Base-by-base conservation (phyloP, 1,140 invertebrate genomes). In the Harpegnathos saltator region DNA sequence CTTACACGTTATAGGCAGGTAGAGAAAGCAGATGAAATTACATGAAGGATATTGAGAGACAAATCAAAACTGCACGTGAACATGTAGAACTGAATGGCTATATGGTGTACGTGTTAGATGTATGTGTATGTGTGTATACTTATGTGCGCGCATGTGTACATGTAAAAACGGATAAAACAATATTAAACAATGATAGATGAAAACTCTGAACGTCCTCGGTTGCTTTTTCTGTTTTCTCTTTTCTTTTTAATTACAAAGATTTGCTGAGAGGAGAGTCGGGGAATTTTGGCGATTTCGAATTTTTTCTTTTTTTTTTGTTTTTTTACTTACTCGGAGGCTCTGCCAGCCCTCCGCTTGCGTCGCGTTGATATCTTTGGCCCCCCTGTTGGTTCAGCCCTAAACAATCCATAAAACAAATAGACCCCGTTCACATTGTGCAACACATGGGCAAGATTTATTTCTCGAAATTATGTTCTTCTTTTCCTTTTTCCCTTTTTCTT, bases 351-450 rank as follows among this genome's bases (percentile, higher is more conserved):
- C 93, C 94, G 93, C 93, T 94, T 94, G 91, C 94, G 93, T 92
- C 93, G 92, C 89, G 92, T 91, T 90, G 93, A 94, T 91, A 94
- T 93, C 94, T 95, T 95, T 94, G 93, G 91, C 92, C 93, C 94
- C 94, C 94, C 94, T 91, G 93, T 94, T 88, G 94, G 93, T 93
- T 94, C 93, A 93, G 92, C 93, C 94, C 94, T 95, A 95, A 94
- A 95, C 94, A 94, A 85, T 94, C 90, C 92, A 94, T 85, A 94
- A 93, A 94, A 93, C 92, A 93, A 93, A 92, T 89, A 91, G 86
- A 89, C 92, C 92, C 91, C 87, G 74, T 92, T 92, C 90, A 93
- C 74, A 92, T 92, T 89, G 89, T 90, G 90, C 88, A 90, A 83
- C 83, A 90, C 72, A 83, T 56, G 82, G 61, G 84, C 56, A 66